Evolutionary conservation across 2,888 invertebrate genomes (phyloP), one percentile per base, ranked within the genome.

Genomic region (Homarus gammarus): DNA sequence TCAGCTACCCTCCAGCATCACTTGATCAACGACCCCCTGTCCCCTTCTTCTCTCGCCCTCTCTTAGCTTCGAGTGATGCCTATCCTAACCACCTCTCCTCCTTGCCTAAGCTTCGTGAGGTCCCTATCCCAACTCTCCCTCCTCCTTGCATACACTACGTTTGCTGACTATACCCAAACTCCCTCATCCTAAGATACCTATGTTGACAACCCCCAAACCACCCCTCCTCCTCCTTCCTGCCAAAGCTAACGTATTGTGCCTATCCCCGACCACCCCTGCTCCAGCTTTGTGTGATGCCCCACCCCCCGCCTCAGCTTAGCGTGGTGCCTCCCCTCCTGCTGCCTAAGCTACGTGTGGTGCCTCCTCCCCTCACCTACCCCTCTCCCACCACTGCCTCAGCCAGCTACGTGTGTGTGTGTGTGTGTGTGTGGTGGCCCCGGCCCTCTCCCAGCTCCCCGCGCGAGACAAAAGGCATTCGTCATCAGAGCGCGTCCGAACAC

Each of bases 391-490:
- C n/a, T n/a, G n/a, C n/a, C n/a, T 56, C 56, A 56, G 56, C 56
- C 22, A 64, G 64, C 64, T 1, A 22, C 22, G 56, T 12, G 18
- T 22, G 18, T 22, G 44, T 15, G 18, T 22, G 18, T 22, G 44
- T 15, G 22, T 22, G 22, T 18, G 22, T 8, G 70, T 31, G 70
- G 33, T 73, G 73, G 73, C 73, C 38, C 38, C 18, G 38, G 49
- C 72, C 70, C 49, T 31, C 38, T 49, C 33, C 31, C 70, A 44
- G 64, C 77, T 61, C 72, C 22, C 70, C n/a, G 79, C 72, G 79
- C 86, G 31, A 86, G 86, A 86, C 86, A 86, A 86, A 86, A 86
- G 86, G 70, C 79, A 86, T 86, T 86, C 86, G 78, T 86, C 86
- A 86, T 86, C 86, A 86, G 70, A 86, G 78, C 78, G 79, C 84